Conservation (phyloP, 2,113 vertebrate species). For the Echinops telfairi region DNA sequence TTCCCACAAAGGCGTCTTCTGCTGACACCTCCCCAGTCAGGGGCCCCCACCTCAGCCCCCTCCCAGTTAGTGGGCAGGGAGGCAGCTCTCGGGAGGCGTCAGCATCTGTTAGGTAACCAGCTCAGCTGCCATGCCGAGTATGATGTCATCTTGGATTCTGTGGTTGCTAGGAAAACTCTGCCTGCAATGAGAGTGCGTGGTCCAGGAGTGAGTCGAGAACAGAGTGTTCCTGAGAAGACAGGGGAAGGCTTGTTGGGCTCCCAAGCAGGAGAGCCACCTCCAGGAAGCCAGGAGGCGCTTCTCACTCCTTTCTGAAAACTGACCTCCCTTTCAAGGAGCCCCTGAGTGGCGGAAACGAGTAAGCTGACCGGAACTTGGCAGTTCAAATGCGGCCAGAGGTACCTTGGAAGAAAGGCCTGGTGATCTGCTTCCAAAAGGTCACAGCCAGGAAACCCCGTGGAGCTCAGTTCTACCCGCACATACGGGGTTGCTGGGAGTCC, state of each 20-base stretch:
- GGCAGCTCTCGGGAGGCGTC: conserved; percentile 34
- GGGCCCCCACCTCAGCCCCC: neutral
- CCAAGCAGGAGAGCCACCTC: conserved; percentile 36
- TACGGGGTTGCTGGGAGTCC: neutral
- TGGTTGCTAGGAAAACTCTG: conserved; percentile 81
- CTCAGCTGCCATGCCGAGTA: conserved; percentile 54
- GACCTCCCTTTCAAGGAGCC: neutral
- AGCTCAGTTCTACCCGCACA: neutral
- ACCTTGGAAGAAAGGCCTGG: neutral
- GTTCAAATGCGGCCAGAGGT: neutral
- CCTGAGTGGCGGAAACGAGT: neutral
- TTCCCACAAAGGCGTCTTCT: neutral
- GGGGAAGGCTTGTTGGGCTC: conserved; percentile 76
- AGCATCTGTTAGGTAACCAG: conserved; percentile 75
- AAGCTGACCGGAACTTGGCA: neutral
- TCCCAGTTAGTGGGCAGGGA: neutral
- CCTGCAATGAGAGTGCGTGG: conserved; percentile 69
- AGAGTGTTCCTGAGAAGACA: conserved; percentile 80
- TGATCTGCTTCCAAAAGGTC: neutral
- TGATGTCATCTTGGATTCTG: conserved; percentile 65
- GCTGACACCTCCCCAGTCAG: neutral
- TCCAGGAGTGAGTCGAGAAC: conserved; percentile 76
- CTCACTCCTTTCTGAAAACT: neutral
- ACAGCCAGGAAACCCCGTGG: neutral
- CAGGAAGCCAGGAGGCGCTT: neutral